Evolutionary conservation across 2,797 vertebrate species (phyloP), one percentile per base, ranked within the genome.

Genomic region (Lepilemur ruficaudatus): DNA sequence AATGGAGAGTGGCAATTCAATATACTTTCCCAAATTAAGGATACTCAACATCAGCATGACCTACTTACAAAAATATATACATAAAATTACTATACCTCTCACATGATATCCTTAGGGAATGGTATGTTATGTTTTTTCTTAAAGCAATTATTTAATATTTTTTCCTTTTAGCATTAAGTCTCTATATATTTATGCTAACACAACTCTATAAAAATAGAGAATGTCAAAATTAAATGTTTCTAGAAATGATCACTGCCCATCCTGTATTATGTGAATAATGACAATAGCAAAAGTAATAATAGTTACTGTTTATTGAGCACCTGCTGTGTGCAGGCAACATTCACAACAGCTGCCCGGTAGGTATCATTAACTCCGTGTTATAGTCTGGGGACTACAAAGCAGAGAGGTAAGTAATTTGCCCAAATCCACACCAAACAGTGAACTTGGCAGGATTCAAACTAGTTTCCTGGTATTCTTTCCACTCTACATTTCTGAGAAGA

Each of bases 11-110:
- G 35, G 18, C 59, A 87, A 17, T 93, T 94, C 78, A 92, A 84
- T 94, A 82, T 85, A n/a, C 25, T 85, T 96, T 78, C 72, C 65
- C 84, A 90, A 88, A 80, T 94, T 70, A 93, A 80, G 69, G 35
- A 46, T 50, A 65, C 15, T 50, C 9, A 57, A 83, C 43, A 89
- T 83, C 43, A 57, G 52, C 63, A 83, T 80, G 30, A 72, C 89
- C 70, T 59, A 87, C 23, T 79, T 87, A 84, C 35, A 35, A 86
- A 52, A 76, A 96, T 83, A 89, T 63, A 78, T 48, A 4, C 57
- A 50, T 91, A 41, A 95, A 94, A 78, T 65, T 43, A 14, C 79
- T 46, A 18, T 52, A 43, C 55, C 28, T 91, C 57, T 82, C 76
- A 65, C 13, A 4, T n/a, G 20, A 61, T 93, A 30, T n/a, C 30